phyloP scores from a whole-genome alignment of 2,888 invertebrate species.

The Phengaris alcon region DNA sequence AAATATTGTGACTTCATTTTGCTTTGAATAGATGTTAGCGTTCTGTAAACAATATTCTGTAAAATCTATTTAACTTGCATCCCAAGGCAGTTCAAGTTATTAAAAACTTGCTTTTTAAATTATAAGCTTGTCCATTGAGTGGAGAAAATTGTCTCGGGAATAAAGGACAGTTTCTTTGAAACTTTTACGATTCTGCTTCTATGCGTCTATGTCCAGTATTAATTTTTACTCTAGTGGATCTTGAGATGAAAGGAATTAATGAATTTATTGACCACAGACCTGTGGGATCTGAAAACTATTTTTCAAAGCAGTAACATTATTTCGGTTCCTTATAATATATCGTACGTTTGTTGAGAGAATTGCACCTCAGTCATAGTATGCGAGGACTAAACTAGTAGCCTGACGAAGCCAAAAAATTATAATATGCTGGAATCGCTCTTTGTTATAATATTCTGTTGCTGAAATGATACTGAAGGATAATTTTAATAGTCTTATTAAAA shows the following conservation, averaged over 20 bases:
- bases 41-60: constrained; percentile 29
- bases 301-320: neutral
- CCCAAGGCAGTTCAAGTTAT: constrained; percentile 6
- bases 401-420: too few relatives aligned
- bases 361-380: too few relatives aligned
- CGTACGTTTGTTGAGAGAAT: neutral
- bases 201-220: neutral
- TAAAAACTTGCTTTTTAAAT: constrained; percentile 24
- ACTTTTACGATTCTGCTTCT: constrained; percentile 1
- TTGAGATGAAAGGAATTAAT: neutral
- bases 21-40: constrained; percentile 26
- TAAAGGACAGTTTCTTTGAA: constrained; percentile 16
- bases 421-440: too few relatives aligned
- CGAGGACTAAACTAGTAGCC: too few relatives aligned
- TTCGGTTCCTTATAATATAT: neutral
- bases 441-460: too few relatives aligned
- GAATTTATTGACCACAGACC: neutral
- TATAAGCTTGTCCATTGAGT: constrained; percentile 1
- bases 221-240: neutral
- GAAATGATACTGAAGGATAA: too few relatives aligned
- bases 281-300: neutral
- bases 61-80: constrained; percentile 18
- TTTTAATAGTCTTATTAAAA: too few relatives aligned
- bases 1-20: constrained; percentile 30
- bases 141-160: constrained; percentile 11